Evolutionary conservation across 2,888 invertebrate species (phyloP), one percentile per base, ranked within the genome.

Genomic region (Lamproptera curius): DNA sequence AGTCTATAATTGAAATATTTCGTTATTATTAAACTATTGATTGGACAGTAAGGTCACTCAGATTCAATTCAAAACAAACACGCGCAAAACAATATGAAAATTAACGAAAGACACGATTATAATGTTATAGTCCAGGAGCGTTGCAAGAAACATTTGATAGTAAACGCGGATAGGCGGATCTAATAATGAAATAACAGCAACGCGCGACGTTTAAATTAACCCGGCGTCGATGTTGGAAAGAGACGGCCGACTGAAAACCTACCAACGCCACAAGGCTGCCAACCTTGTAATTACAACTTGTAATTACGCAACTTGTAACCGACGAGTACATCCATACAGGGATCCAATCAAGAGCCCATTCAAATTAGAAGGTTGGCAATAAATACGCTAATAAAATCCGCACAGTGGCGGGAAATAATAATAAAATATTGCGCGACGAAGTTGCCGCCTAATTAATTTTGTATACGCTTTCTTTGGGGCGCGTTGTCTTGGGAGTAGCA

Each of bases 371-470:
- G 71, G 70, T 78, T 73, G 69, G 83, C 73, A 80, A 85, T 86
- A 82, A 86, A 85, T 85, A 84, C 76, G 73, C 64, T 82, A 81
- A 78, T 85, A 85, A 85, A 85, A 83, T 74, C 76, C 75, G 9
- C 68, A 62, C 70, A 76, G 74, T 75, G 74, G 70, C 74, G 76
- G n/a, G 75, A 83, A 83, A 82, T 86, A 83, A 84, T 87, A 85
- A 82, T 86, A 85, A 86, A 86, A 85, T 84, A 85, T 85, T 79
- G 84, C 80, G 76, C 76, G 83, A 78, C 63, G 73, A 69, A 80
- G 82, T 81, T 82, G 84, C 85, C 75, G 80, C 79, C 82, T 87
- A 87, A 87, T 87, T 87, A 87, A 87, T 87, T 86, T 87, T 79
- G 80, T 83, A 80, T 83, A 79, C 81, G 70, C 72, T 76, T 75